A percentile compares a stretch with the other conserved stretches of the same genome.
Evolutionary conservation across 1,140 invertebrate species (phyloP).

Genomic region (Pseudomyrmex sp.): DNA sequence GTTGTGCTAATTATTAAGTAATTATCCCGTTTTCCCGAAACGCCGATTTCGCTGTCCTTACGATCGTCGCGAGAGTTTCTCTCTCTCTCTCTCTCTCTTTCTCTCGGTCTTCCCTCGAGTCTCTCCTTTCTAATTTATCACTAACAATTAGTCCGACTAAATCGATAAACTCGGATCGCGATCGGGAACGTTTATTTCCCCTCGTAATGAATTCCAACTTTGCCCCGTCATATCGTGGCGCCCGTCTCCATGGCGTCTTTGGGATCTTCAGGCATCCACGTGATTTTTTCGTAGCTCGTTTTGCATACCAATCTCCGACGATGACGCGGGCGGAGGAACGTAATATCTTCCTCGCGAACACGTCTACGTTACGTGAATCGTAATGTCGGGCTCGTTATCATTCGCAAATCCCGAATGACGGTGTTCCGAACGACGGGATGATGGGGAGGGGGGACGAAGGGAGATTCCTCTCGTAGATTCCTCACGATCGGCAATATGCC

Average conservation of each 20-base stretch:
- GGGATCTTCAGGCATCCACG: constrained; percentile 10
- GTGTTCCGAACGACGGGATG: constrained; percentile 3
- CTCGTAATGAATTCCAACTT: constrained; percentile 31
- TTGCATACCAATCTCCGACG: constrained; percentile 40
- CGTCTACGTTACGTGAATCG: constrained; percentile 43
- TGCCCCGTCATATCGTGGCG: background rate
- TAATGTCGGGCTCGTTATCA: constrained; percentile 55
- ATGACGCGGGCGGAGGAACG: constrained; percentile 26
- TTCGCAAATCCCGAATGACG: constrained; percentile 50
- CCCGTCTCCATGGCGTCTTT: constrained; percentile 9
- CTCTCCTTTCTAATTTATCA: constrained; percentile 1
- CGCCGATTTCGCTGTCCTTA: background rate
- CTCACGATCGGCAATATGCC: constrained; percentile 67
- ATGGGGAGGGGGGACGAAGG: background rate
- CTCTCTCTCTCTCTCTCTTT: too few relatives aligned
- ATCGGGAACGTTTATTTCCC: constrained; percentile 19
- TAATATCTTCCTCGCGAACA: constrained; percentile 57
- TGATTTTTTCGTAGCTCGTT: constrained; percentile 46
- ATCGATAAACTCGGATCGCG: constrained; percentile 16
- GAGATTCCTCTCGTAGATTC: constrained; percentile 30
- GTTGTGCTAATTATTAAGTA: constrained; percentile 25
- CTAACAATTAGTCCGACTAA: constrained; percentile 23
- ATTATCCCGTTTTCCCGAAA: background rate
- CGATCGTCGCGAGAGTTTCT: background rate
- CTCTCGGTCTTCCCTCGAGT: too few relatives aligned